Percentiles rank a stretch among this genome's conserved stretches.
phyloP scores from a whole-genome alignment of 1,140 invertebrate species.

The Drosophila prosaltans region DNA sequence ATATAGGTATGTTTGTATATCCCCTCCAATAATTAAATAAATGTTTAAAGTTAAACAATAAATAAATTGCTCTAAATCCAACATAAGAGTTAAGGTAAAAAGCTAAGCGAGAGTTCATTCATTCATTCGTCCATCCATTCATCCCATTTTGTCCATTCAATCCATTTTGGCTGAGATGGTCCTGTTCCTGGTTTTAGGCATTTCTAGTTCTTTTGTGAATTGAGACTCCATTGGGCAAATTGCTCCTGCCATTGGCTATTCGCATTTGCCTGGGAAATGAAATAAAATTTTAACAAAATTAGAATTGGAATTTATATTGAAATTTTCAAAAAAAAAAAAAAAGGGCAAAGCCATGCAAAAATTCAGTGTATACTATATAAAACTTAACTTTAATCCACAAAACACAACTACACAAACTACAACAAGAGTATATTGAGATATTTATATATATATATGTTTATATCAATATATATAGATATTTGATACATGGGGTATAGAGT shows the following conservation, averaged over 20 bases:
- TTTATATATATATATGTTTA: slow-evolving; percentile 17
- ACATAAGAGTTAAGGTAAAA: slow-evolving; percentile 73
- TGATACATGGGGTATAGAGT: slow-evolving; percentile 40
- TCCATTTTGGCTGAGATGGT: neutral
- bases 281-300: neutral
- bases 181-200: slow-evolving; percentile 6
- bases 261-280: slow-evolving; percentile 72
- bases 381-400: slow-evolving; percentile 23
- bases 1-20: slow-evolving; percentile 25
- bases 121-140: slow-evolving; percentile 9
- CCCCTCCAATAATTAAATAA: slow-evolving; percentile 57
- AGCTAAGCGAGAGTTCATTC: slow-evolving; percentile 66
- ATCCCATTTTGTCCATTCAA: neutral
- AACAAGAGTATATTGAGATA: slow-evolving; percentile 32
- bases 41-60: slow-evolving; percentile 68
- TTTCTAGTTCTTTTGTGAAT: slow-evolving; percentile 79
- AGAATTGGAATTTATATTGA: slow-evolving; percentile 6
- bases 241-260: slow-evolving; percentile 83
- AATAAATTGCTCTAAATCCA: slow-evolving; percentile 78
- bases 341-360: slow-evolving; percentile 29
- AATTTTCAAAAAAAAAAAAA: neutral
- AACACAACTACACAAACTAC: slow-evolving; percentile 66
- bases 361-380: slow-evolving; percentile 1
- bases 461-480: slow-evolving; percentile 21
- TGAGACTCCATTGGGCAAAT: slow-evolving; percentile 83